Conservation (phyloP, 1,140 invertebrate species). For the Charaxes varanes region DNA sequence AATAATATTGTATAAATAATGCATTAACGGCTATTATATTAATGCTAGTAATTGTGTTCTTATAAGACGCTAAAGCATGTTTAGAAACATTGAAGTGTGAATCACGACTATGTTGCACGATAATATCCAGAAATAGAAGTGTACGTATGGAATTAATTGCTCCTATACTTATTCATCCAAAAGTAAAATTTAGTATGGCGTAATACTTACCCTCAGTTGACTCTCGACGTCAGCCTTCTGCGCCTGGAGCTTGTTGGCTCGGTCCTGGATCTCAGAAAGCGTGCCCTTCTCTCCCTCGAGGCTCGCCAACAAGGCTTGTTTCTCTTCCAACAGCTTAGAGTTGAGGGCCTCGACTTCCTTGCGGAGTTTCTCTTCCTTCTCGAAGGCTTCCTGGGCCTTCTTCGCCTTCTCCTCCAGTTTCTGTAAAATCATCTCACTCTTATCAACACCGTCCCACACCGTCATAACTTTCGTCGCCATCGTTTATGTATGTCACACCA, state of each 20-base stretch:
- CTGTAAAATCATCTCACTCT: conserved; percentile 78
- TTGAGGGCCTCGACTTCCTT: conserved; percentile 97
- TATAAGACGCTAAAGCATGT: too few species aligned
- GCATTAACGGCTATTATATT: too few species aligned
- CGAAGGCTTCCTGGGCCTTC: conserved; percentile 94
- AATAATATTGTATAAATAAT: too few species aligned
- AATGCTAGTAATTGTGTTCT: too few species aligned
- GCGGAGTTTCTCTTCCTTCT: conserved; percentile 95
- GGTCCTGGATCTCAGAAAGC: conserved; percentile 93
- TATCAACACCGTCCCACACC: conserved; percentile 54
- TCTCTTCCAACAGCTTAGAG: conserved; percentile 92
- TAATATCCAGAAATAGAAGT: too few species aligned
- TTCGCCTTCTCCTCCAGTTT: conserved; percentile 96
- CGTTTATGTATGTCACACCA: conserved; percentile 48
- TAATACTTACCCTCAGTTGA: conserved; percentile 93
- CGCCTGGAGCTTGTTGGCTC: conserved; percentile 91
- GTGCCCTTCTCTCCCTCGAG: conserved; percentile 94
- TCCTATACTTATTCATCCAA: too few species aligned
- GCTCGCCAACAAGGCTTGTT: conserved; percentile 91
- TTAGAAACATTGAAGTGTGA: too few species aligned
- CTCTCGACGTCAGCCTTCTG: conserved; percentile 98
- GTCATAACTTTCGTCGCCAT: conserved; percentile 52
- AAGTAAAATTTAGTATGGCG: too few species aligned
- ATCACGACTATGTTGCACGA: too few species aligned
- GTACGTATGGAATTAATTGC: too few species aligned